Base-by-base conservation (phyloP, 2,113 vertebrate genomes). In the Sceloporus tristichus region DNA sequence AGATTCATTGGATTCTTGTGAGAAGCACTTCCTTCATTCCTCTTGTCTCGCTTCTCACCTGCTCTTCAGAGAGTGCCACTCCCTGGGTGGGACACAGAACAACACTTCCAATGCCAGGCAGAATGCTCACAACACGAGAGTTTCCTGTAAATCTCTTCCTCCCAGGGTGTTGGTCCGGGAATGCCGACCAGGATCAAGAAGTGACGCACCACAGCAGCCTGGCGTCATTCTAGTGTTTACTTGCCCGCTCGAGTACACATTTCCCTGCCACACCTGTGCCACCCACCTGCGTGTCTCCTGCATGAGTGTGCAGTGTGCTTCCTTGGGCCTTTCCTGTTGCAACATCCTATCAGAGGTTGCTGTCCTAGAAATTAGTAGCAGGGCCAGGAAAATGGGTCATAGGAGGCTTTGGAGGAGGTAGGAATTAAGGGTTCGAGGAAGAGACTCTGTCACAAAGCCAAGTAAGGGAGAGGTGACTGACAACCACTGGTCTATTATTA, bases 181-280 rank as follows among this genome's bases (percentile, higher is more conserved):
- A 76, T 65, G 78, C 77, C 66, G 73, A 81, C 1, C 78, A 87
- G 79, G 79, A 75, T 87, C 38, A 34, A 82, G 79, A 76, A 54
- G 40, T 88, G 87, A 88, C 80, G 80, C 74, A 53, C 21, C 6
- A 48, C 14, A 6, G 27, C 38, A 7, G 6, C 13, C 34, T 21
- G 19, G 29, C 59, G 9, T 88, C 87, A 83, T 40, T 77, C 8
- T 4, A 25, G 21, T 40, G 29, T 77, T 83, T 65, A 77, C 73
- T 83, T 68, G 34, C 19, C 42, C 18, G 10, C 42, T n/a, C 48
- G 29, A 8, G 87, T 53, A 77, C 53, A 83, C 80, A 88, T 18
- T 53, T 77, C 25, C 59, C 70, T 0, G 5, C 78, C 62, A 38
- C 73, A 65, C 87, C 86, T 77, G n/a, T 23, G 14, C 48, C 40